Base-by-base conservation (phyloP, 2,797 vertebrate genomes). In the Synanceia verrucosa region DNA sequence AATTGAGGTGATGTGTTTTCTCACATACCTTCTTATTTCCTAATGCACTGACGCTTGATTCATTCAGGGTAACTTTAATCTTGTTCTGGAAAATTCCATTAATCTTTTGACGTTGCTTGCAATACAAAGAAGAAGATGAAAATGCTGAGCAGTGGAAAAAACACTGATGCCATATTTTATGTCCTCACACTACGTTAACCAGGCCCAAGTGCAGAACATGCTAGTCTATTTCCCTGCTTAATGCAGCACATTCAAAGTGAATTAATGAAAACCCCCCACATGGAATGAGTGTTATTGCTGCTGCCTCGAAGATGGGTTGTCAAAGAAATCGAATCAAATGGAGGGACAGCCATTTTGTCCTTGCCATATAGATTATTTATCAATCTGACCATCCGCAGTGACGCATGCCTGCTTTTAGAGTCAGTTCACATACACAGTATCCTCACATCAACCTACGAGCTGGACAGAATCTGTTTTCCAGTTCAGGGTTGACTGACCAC, bases 291-390 rank as follows among this genome's bases (percentile, higher is more conserved):
- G 76, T 82, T 84, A 83, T 59, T 78, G 72, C 73, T 46, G 73
- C 76, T 58, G 85, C 80, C 68, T 81, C 21, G 33, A 84, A 85
- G 84, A 88, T 19, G 53, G 62, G 65, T 75, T 89, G 89, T 91
- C 82, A 85, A 88, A 86, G 84, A 87, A 91, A 91, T 88, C 70
- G 62, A 92, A 92, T 91, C 74, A 83, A 91, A 89, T 76, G 73
- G 81, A 81, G 71, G 82, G 88, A 91, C 86, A 88, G 86, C 81
- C 87, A 88, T 89, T 92, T 88, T 90, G 91, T 91, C 89, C 87
- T 89, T 89, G 85, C 83, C 67, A 76, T 91, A 90, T 93, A 79
- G 91, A 92, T 93, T 90, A 92, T 93, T 93, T 91, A 92, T 92
- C 91, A 90, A 90, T 90, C 87, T 86, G 89, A 85, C 83, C 81